Conservation (phyloP, 2,797 vertebrate genomes). For the Buphagus erythrorhynchus region DNA sequence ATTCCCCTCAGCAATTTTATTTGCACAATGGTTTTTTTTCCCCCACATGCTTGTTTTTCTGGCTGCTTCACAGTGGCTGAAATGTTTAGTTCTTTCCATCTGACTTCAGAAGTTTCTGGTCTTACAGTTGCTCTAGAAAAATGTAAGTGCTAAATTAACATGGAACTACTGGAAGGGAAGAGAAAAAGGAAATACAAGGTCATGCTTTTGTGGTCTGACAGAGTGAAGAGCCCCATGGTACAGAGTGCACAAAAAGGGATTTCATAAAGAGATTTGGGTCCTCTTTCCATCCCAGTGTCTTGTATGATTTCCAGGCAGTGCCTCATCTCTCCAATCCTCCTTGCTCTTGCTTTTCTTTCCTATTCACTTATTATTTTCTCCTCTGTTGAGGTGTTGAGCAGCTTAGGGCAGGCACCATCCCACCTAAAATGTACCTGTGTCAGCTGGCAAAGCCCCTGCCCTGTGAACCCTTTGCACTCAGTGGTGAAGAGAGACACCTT, state of each 20-base stretch:
- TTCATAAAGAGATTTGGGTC: neutral
- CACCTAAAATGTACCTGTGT: neutral
- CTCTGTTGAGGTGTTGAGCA: neutral
- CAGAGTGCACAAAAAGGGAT: neutral
- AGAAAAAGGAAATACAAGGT: neutral
- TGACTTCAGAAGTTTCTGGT: conserved; percentile 46
- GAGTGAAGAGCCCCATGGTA: neutral
- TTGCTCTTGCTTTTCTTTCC: neutral
- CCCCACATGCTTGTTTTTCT: conserved; percentile 11
- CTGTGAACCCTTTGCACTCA: neutral
- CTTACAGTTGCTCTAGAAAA: conserved; percentile 36
- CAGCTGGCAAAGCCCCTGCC: neutral
- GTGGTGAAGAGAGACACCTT: neutral
- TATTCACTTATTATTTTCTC: neutral
- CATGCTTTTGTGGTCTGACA: neutral
- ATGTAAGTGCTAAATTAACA: conserved; percentile 12
- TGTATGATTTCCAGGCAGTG: neutral
- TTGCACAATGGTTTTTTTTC: neutral
- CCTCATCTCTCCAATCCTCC: neutral
- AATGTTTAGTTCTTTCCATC: conserved; percentile 41
- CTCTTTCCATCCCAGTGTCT: neutral
- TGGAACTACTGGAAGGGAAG: neutral
- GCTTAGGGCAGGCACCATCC: neutral
- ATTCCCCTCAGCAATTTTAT: conserved; percentile 24
- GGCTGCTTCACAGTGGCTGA: neutral